Conservation (phyloP, 2,797 vertebrate species). For the Strix occidentalis region DNA sequence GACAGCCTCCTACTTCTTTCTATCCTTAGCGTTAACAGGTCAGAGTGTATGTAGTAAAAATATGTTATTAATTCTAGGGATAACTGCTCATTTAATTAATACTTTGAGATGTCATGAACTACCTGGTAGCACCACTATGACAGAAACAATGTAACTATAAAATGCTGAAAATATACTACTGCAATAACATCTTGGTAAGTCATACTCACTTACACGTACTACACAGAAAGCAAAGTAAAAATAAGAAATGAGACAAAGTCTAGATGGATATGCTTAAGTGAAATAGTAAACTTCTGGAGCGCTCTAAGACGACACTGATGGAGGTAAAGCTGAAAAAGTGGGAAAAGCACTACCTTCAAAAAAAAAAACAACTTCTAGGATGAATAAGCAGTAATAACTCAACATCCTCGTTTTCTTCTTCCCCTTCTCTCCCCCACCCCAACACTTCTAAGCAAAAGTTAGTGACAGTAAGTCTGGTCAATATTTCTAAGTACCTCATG, state of each 20-base stretch:
- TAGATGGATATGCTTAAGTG: not conserved
- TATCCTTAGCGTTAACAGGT: not conserved
- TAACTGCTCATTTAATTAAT: not conserved
- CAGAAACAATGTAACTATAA: not conserved
- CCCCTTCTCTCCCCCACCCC: not conserved
- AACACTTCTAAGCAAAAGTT: not conserved
- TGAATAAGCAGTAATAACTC: not conserved
- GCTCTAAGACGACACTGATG: not conserved
- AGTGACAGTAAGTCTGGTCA: not conserved
- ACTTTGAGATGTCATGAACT: not conserved
- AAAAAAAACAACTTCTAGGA: not conserved
- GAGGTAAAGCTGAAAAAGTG: not conserved
- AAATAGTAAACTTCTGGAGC: not conserved
- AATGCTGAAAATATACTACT: not conserved
- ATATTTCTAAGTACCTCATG: not conserved
- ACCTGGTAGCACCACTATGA: not conserved
- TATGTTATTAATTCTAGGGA: not conserved
- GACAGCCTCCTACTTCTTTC: not conserved
- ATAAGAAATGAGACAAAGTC: not conserved
- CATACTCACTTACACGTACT: not conserved
- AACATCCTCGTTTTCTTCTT: not conserved
- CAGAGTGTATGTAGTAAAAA: not conserved
- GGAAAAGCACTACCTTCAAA: not conserved
- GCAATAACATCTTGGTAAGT: not conserved
- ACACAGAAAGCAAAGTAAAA: not conserved